Evolutionary conservation across 1,140 invertebrate species (phyloP).

Genomic region (Apocrypta bakeri): DNA sequence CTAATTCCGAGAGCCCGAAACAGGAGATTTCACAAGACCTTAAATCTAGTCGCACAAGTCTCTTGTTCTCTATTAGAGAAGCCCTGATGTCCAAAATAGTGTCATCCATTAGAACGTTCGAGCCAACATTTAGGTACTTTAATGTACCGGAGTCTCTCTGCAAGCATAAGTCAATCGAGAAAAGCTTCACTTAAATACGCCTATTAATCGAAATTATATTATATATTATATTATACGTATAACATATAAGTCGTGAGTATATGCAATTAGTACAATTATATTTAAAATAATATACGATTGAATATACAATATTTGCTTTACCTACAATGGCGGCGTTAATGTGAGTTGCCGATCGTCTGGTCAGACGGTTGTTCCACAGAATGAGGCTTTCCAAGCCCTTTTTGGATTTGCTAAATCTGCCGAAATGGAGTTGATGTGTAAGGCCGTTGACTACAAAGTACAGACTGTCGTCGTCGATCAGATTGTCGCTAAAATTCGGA

Average conservation of each 20-base stretch:
- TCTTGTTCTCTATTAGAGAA: slow-evolving; percentile 33
- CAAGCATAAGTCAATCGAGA: background rate
- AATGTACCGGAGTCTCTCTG: slow-evolving; percentile 38
- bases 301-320: slow-evolving; percentile 47
- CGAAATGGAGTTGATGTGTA: slow-evolving; percentile 46
- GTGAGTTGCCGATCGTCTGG: slow-evolving; percentile 32
- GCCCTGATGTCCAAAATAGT: slow-evolving; percentile 40
- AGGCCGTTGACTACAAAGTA: slow-evolving; percentile 41
- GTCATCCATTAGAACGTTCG: slow-evolving; percentile 34
- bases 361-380: slow-evolving; percentile 37
- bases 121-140: slow-evolving; percentile 29
- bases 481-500: slow-evolving; percentile 28
- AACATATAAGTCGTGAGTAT: too few relatives aligned
- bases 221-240: too few relatives aligned
- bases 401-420: slow-evolving; percentile 39
- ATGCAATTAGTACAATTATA: background rate
- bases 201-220: background rate
- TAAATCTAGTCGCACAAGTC: slow-evolving; percentile 16
- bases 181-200: background rate
- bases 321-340: slow-evolving; percentile 53
- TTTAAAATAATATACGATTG: background rate
- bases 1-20: slow-evolving; percentile 38
- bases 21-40: slow-evolving; percentile 31
- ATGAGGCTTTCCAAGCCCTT: slow-evolving; percentile 43
- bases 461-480: slow-evolving; percentile 40